Conservation (phyloP, 2,113 vertebrate genomes). For the Rhadina sibilatrix region DNA sequence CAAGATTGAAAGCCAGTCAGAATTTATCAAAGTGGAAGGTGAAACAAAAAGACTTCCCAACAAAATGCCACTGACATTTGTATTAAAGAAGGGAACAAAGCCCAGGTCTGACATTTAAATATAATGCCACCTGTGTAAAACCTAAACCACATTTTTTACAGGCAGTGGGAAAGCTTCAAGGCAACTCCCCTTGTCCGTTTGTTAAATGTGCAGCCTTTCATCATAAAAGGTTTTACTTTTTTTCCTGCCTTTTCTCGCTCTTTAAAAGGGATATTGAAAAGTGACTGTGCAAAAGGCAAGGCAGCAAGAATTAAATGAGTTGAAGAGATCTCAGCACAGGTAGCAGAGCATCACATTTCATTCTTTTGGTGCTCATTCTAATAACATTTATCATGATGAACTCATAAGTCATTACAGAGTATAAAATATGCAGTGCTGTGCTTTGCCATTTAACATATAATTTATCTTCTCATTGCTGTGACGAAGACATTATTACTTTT, state of each 20-base stretch:
- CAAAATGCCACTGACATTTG: slow-evolving; percentile 43
- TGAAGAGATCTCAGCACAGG: background rate
- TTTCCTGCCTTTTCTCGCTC: background rate
- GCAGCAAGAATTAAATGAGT: background rate
- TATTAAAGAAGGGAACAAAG: background rate
- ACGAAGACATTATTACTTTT: background rate
- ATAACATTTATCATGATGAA: slow-evolving; percentile 30
- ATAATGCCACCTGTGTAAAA: background rate
- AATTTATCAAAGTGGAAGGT: background rate
- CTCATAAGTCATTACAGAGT: slow-evolving; percentile 15
- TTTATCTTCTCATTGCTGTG: slow-evolving; percentile 32
- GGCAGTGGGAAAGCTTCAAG: background rate
- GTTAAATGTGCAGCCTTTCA: slow-evolving; percentile 6
- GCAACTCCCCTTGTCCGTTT: background rate
- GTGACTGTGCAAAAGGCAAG: background rate
- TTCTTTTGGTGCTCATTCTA: slow-evolving; percentile 26
- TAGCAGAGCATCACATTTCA: slow-evolving; percentile 12
- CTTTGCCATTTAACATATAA: slow-evolving; percentile 53
- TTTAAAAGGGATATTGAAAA: background rate
- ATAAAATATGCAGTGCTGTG: slow-evolving; percentile 26
- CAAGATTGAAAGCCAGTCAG: background rate
- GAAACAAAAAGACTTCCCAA: slow-evolving; percentile 23
- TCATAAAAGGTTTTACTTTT: background rate
- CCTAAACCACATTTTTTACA: background rate
- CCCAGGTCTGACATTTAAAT: slow-evolving; percentile 57